phyloP scores from a whole-genome alignment of 2,888 invertebrate genomes.

The Acholoe squamosa region DNA sequence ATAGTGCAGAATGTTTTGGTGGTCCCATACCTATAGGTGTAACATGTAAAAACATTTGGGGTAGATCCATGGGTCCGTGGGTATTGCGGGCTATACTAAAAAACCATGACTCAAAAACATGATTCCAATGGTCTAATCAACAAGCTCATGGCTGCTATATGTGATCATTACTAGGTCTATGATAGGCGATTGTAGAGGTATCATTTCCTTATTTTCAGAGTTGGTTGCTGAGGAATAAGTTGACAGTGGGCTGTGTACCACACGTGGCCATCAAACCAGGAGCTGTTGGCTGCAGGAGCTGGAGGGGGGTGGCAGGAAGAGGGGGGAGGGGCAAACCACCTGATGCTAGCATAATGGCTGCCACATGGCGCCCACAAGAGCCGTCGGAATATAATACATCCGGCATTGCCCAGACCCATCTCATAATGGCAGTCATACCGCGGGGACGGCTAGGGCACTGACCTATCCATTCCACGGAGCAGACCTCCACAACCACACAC shows the following conservation, averaged over 20 bases:
- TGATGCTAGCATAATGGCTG: constrained; percentile 17
- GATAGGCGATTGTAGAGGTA: too few species aligned
- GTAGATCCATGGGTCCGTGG: too few species aligned
- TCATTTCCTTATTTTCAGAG: not conserved
- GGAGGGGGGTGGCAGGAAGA: not conserved
- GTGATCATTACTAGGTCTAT: too few species aligned
- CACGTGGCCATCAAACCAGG: not conserved
- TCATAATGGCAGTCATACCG: not conserved
- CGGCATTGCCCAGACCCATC: not conserved
- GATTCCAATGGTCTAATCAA: too few species aligned
- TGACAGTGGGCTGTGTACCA: not conserved
- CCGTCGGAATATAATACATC: constrained; percentile 9
- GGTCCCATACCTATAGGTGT: too few species aligned
- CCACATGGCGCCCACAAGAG: not conserved
- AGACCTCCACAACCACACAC: not conserved
- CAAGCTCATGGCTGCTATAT: too few species aligned
- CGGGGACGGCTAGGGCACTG: not conserved
- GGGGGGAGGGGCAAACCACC: not conserved
- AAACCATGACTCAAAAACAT: too few species aligned
- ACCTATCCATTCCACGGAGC: not conserved
- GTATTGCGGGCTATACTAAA: too few species aligned
- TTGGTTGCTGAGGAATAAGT: not conserved
- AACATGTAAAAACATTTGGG: too few species aligned
- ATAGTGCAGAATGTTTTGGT: too few species aligned
- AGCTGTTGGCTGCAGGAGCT: not conserved